phyloP scores from a whole-genome alignment of 2,797 vertebrate species.

The Aldrovandia affinis region DNA sequence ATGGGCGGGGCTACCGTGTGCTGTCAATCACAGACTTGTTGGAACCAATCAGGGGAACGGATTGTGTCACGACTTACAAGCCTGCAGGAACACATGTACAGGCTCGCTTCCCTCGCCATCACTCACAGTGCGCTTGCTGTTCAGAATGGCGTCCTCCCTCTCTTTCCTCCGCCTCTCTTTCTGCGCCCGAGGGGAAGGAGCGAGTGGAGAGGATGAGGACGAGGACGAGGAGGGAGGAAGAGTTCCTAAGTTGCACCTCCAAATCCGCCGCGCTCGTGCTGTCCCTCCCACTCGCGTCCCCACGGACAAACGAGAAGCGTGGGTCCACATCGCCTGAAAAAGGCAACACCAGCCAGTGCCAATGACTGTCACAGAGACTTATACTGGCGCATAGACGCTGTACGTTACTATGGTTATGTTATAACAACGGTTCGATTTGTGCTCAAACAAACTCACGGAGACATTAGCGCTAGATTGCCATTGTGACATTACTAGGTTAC shows the following conservation, averaged over 20 bases:
- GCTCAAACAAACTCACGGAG: neutral
- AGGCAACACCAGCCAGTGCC: neutral
- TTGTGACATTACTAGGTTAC: neutral
- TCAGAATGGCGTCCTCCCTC: slow-evolving; percentile 64
- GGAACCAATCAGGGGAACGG: neutral
- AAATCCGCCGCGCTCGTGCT: slow-evolving; percentile 35
- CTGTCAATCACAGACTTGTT: neutral
- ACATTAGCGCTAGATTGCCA: neutral
- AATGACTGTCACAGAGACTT: neutral
- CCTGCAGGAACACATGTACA: neutral
- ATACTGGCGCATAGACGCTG: too few species aligned
- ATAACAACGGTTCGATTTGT: neutral
- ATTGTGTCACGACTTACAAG: too few species aligned
- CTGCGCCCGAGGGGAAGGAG: slow-evolving; percentile 51
- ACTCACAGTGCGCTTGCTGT: slow-evolving; percentile 52
- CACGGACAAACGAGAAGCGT: slow-evolving; percentile 32
- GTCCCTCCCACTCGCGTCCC: slow-evolving; percentile 42
- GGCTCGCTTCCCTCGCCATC: neutral
- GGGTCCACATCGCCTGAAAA: slow-evolving; percentile 67
- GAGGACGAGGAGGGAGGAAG: slow-evolving; percentile 30
- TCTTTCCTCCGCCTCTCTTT: slow-evolving; percentile 65
- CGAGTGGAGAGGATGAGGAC: slow-evolving; percentile 31
- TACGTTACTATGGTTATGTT: neutral
- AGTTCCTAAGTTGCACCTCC: slow-evolving; percentile 38
- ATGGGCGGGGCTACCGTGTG: too few species aligned